These are phyloP conservation scores for Acleris laterana DNA, from an alignment of 2,888 invertebrate species.

Conservation along the genomic window DNA sequence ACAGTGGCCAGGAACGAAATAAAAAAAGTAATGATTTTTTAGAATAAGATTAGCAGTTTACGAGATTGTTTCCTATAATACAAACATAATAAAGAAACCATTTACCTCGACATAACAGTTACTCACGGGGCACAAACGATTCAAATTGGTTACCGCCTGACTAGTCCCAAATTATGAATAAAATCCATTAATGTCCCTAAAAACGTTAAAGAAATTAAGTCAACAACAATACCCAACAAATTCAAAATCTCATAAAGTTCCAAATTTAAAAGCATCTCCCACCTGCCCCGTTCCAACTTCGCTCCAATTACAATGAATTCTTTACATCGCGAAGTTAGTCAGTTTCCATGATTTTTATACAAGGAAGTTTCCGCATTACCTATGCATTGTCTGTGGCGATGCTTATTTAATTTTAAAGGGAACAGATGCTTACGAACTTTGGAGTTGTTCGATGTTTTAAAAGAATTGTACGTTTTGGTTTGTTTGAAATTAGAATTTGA, in stretches of 20 bases:
- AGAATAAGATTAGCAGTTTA: too few species aligned
- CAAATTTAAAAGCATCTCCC: slow-evolving; percentile 42
- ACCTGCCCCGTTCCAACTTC: slow-evolving; percentile 63
- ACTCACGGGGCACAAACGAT: too few species aligned
- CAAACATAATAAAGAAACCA: too few species aligned
- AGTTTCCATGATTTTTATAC: slow-evolving; percentile 81
- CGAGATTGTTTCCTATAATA: too few species aligned
- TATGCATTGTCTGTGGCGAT: slow-evolving; percentile 72
- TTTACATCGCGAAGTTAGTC: slow-evolving; percentile 68
- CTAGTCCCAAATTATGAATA: too few species aligned
- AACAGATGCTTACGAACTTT: slow-evolving; percentile 30
- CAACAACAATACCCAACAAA: slow-evolving; percentile 26
- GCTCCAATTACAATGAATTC: slow-evolving; percentile 72
- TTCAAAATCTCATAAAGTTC: slow-evolving; percentile 23
- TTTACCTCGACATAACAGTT: too few species aligned
- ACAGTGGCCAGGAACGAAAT: too few species aligned
- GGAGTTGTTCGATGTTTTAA: slow-evolving; percentile 27
- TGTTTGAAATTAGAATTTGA: slow-evolving; percentile 39
- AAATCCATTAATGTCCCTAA: neutral
- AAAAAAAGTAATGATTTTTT: too few species aligned
- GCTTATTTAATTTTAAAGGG: slow-evolving; percentile 70
- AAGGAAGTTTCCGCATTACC: slow-evolving; percentile 73
- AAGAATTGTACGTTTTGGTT: slow-evolving; percentile 21
- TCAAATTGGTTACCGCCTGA: too few species aligned
- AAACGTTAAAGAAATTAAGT: slow-evolving; percentile 16